Evolutionary conservation across 2,888 invertebrate genomes (phyloP), one percentile per base, ranked within the genome.

Genomic region (Brachylomia viminalis): DNA sequence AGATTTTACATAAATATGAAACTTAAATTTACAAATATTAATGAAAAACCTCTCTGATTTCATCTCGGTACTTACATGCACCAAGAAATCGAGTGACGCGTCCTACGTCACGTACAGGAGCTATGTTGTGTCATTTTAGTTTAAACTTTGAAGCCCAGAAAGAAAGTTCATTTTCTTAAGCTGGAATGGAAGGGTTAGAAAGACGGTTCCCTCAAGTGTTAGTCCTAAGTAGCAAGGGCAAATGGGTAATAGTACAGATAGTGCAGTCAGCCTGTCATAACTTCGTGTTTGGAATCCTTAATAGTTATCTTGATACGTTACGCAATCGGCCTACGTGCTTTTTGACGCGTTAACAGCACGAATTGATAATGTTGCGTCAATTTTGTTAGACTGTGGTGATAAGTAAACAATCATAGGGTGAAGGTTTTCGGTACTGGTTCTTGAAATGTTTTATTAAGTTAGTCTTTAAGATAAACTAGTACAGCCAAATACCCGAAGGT

Each of bases 281-380:
- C 10, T 69, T 52, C 17, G 30, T 56, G 45, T 47, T 33, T 62
- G 71, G 61, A 59, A 69, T 75, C 15, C n/a, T 15, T 68, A 65
- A 68, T 70, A 47, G 42, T 75, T 67, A 76, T 78, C 67, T 74
- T 86, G 70, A 77, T 75, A 68, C n/a, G 38, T 66, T 45, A 75
- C 56, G n/a, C 23, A 54, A 59, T 47, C 0, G 20, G 61, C n/a
- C 49, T 77, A 85, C 79, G 80, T 82, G 79, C 54, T 30, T 47
- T 17, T 64, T 33, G 49, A 61, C n/a, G 33, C 54, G 62, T 72
- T 0, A 6, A 8, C 42, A 27, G 3, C 27, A 38, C 15, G 15
- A 56, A 17, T 15, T 56, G 6, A 13, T 27, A 75, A 47, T 15
- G 15, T 77, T 77, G 11, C 30, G 11, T 67, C 10, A 62, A 54